Conservation (phyloP, 2,797 vertebrate species). For the Balearica regulorum region DNA sequence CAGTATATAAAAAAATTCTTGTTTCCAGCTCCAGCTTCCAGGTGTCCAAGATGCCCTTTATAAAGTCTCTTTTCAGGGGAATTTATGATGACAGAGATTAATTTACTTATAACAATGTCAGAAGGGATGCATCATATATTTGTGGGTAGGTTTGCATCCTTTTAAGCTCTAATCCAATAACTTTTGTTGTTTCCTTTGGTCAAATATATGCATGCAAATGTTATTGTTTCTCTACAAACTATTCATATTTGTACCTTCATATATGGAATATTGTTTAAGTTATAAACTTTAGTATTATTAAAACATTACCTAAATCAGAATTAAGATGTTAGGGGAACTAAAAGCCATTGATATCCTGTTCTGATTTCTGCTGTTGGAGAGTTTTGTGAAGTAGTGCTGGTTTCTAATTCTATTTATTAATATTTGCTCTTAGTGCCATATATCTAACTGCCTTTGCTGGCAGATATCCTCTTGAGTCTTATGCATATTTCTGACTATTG, state of each 20-base stretch:
- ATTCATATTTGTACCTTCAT: not conserved
- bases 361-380: not conserved
- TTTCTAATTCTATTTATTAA: not conserved
- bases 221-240: not conserved
- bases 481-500: not conserved
- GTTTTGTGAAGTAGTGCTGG: not conserved
- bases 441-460: not conserved
- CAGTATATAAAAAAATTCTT: not conserved
- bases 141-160: not conserved
- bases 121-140: not conserved
- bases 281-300: not conserved
- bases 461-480: not conserved
- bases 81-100: not conserved
- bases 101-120: not conserved
- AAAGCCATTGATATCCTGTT: not conserved
- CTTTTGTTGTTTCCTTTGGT: not conserved
- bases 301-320: not conserved
- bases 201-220: not conserved
- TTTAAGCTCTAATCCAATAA: not conserved
- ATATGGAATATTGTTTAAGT: not conserved
- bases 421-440: not conserved
- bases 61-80: not conserved
- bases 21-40: not conserved
- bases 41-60: fast-evolving
- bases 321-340: not conserved